These are phyloP conservation scores for Enteromius afrohamiltoni DNA, from an alignment of 2,797 vertebrate species.

Conservation along the genomic window DNA sequence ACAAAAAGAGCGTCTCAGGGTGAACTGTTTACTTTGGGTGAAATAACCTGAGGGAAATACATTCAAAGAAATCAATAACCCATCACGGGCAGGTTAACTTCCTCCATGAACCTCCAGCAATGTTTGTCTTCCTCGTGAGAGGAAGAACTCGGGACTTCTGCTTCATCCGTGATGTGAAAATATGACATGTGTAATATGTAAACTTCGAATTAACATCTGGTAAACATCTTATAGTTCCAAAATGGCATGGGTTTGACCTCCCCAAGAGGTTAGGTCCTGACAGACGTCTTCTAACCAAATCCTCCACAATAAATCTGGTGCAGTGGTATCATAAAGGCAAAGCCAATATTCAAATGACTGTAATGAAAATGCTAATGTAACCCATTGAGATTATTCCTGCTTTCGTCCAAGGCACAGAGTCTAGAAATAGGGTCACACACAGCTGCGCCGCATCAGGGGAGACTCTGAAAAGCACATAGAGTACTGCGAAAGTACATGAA, in stretches of 20 bases:
- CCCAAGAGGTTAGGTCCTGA: constrained; percentile 19
- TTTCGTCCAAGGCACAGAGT: constrained; percentile 41
- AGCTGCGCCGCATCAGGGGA: constrained; percentile 48
- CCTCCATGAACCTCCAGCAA: constrained; percentile 44
- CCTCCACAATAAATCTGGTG: not conserved
- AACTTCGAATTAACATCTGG: constrained; percentile 1
- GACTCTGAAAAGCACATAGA: constrained; percentile 52
- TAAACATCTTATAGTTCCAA: not conserved
- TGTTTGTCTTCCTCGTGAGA: constrained; percentile 55
- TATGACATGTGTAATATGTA: not conserved
- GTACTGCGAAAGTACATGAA: constrained; percentile 36
- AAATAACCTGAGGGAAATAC: constrained; percentile 57
- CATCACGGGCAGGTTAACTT: constrained; percentile 57
- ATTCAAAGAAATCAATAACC: constrained; percentile 62
- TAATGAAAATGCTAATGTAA: constrained; percentile 55
- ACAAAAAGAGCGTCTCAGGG: constrained; percentile 33
- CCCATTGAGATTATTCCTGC: constrained; percentile 48
- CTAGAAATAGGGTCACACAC: constrained; percentile 59
- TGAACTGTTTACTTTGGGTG: constrained; percentile 51
- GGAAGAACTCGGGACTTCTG: constrained; percentile 36
- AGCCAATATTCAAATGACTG: constrained; percentile 55
- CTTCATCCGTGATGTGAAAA: constrained; percentile 20
- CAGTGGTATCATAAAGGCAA: constrained; percentile 39
- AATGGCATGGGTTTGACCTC: not conserved
- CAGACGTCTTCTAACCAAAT: not conserved